These are phyloP conservation scores for Strigamia maritima DNA, from an alignment of 2,888 invertebrate genomes.

Conservation along the genomic window DNA sequence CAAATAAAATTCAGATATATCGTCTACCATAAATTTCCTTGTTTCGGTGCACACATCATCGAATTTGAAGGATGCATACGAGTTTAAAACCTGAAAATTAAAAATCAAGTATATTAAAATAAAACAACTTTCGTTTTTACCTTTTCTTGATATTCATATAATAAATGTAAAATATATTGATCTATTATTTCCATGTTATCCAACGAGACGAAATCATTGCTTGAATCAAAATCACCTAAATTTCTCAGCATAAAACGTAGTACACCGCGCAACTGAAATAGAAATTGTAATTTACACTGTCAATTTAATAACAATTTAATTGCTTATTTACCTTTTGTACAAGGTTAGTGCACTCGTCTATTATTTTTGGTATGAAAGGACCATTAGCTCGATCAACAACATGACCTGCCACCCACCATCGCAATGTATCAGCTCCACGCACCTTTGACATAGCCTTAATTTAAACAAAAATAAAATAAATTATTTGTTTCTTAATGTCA, in stretches of 20 bases:
- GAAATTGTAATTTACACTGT: neutral
- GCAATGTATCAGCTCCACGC: slow-evolving; percentile 75
- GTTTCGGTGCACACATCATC: slow-evolving; percentile 57
- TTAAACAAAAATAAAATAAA: neutral
- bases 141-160: slow-evolving; percentile 62
- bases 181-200: slow-evolving; percentile 51
- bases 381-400: slow-evolving; percentile 77
- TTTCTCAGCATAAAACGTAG: slow-evolving; percentile 79
- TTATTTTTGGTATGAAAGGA: slow-evolving; percentile 67
- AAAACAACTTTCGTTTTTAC: too few relatives aligned
- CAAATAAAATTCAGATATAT: slow-evolving; percentile 78
- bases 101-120: too few relatives aligned
- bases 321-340: slow-evolving; percentile 61
- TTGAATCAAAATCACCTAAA: slow-evolving; percentile 50
- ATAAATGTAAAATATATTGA: slow-evolving; percentile 70
- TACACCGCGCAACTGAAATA: slow-evolving; percentile 63
- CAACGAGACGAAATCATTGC: slow-evolving; percentile 55
- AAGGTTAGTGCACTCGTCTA: slow-evolving; percentile 69
- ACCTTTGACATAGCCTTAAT: slow-evolving; percentile 49
- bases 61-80: slow-evolving; percentile 61
- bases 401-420: slow-evolving; percentile 93
- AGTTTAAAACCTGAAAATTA: slow-evolving; percentile 55
- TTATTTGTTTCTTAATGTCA: too few relatives aligned
- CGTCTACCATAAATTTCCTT: slow-evolving; percentile 63
- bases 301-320: neutral